Percentiles rank a stretch among this genome's conserved stretches.
phyloP scores from a whole-genome alignment of 2,797 vertebrate species.

The Heteromormyrus szaboi region DNA sequence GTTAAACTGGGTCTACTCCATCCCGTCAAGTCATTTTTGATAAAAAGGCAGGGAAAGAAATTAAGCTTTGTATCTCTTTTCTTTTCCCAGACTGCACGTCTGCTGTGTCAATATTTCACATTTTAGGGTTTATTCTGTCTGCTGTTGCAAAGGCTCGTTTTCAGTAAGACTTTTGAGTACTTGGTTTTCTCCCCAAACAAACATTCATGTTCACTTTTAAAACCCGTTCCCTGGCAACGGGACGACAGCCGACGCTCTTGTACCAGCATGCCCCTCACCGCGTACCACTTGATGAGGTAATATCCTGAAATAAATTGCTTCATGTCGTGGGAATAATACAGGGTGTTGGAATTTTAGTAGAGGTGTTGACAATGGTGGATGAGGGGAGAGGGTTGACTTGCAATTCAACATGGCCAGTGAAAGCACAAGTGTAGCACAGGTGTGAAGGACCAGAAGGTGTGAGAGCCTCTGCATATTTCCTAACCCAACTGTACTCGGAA shows the following conservation, averaged over 20 bases:
- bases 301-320: background rate
- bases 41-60: background rate
- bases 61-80: background rate
- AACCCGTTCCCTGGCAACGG: conserved; percentile 3
- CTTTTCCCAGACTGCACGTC: background rate
- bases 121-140: background rate
- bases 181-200: background rate
- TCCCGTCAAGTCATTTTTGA: background rate
- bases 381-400: background rate
- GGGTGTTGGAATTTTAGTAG: background rate
- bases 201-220: conserved; percentile 3
- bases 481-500: background rate
- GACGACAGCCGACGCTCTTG: background rate
- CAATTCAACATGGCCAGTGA: background rate
- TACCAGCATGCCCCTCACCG: background rate
- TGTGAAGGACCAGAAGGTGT: background rate
- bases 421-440: background rate
- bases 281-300: background rate
- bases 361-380: background rate
- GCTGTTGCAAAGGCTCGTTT: background rate
- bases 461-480: background rate
- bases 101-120: background rate
- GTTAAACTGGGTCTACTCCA: background rate
- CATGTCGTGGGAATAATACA: background rate
- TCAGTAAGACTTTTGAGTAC: background rate